Conservation (phyloP, 2,888 invertebrate species). For the Poecilobothrus nobilitatus region DNA sequence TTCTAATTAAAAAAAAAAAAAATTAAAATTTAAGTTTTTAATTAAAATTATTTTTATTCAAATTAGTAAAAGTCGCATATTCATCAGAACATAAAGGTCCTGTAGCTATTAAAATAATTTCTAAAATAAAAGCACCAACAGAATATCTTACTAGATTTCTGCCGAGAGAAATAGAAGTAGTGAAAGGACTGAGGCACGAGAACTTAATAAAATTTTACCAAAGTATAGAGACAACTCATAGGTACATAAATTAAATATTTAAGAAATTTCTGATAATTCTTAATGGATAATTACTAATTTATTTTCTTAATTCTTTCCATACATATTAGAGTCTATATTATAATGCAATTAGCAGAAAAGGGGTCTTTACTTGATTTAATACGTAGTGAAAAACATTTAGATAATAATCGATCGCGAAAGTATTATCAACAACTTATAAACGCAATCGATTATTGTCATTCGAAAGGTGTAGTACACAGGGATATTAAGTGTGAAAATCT, state of each 20-base stretch:
- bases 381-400: constrained; percentile 60
- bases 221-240: constrained; percentile 76
- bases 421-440: constrained; percentile 67
- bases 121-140: constrained; percentile 71
- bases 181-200: constrained; percentile 69
- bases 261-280: background rate
- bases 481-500: constrained; percentile 80
- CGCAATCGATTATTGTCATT: constrained; percentile 70
- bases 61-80: constrained; percentile 61
- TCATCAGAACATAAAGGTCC: constrained; percentile 63
- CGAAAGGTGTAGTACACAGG: constrained; percentile 69
- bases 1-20: too few relatives aligned
- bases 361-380: constrained; percentile 71
- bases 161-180: constrained; percentile 74
- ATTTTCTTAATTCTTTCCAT: too few relatives aligned
- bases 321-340: constrained; percentile 65
- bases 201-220: constrained; percentile 73
- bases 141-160: constrained; percentile 73
- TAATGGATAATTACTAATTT: background rate
- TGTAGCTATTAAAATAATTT: constrained; percentile 76
- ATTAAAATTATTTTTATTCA: too few relatives aligned
- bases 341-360: constrained; percentile 76
- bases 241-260: constrained; percentile 44
- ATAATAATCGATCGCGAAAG: constrained; percentile 57
- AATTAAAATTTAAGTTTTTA: too few relatives aligned